Evolutionary conservation across 2,113 vertebrate genomes (phyloP), one percentile per base, ranked within the genome.

Genomic region (Gobiocypris rarus): DNA sequence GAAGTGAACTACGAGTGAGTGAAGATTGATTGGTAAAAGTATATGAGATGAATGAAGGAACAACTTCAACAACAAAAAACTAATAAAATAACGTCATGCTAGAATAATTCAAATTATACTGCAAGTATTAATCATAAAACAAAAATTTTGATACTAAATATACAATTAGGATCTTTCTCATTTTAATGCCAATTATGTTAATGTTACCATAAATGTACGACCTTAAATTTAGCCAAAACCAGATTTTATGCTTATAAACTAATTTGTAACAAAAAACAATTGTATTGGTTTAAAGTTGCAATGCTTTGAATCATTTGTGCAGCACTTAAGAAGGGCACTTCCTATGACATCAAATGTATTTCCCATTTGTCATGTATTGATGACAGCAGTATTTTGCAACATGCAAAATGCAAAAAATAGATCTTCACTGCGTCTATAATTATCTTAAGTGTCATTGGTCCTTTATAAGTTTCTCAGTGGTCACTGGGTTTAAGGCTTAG

Each of bases 401-500:
- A 15, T 26, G 69, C 69, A 24, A 71, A 45, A 14, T 24, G 38
- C 69, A 73, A 22, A 78, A 76, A 78, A 78, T 61, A 45, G 56
- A 59, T 78, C 56, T 6, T 10, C n/a, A 26, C 34, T 17, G 38
- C 8, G 9, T 63, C 56, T 79, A 79, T 63, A n/a, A 34, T 76
- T 76, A 76, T 56, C 74, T 56, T 4, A 1, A 10, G 74, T 41
- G 48, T 50, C 73, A 31, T 19, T 38, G 17, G 28, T 48, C 43
- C 70, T 26, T 73, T 73, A 9, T 4, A n/a, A 76, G 74, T 56
- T 76, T 56, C 74, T 76, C 50, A 56, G 50, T 76, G 50, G 74
- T 76, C 50, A 76, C 70, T 9, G 70, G 38, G 74, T 56, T 56
- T 76, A 76, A 73, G 24, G 2, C 50, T 56, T 34, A 38, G 50